phyloP scores from a whole-genome alignment of 2,888 invertebrate species.

The Caenorhabditis virilis region DNA sequence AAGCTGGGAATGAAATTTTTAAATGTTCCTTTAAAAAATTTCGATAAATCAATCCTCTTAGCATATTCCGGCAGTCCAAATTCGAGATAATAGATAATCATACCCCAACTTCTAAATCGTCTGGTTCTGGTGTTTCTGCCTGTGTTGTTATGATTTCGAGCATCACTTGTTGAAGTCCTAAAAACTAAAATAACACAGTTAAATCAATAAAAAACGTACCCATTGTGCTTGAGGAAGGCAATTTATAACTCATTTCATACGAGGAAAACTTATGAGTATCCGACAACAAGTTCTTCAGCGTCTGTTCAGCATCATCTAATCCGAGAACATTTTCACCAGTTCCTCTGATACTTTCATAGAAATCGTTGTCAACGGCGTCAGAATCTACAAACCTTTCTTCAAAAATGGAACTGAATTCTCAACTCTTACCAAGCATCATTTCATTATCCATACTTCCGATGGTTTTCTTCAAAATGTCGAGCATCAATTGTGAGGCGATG shows the following conservation, averaged over 20 bases:
- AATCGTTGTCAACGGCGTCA: conserved; percentile 5
- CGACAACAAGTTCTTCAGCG: conserved; percentile 24
- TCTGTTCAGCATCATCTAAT: conserved; percentile 8
- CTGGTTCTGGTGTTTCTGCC: conserved; percentile 8
- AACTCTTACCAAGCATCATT: not conserved
- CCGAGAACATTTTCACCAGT: not conserved
- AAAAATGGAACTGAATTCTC: not conserved
- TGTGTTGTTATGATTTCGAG: conserved; percentile 4
- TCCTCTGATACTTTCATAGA: not conserved
- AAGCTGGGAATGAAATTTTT: not conserved
- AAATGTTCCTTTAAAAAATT: too few species aligned
- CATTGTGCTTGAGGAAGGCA: conserved; percentile 7
- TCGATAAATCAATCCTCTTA: too few species aligned
- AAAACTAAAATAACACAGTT: not conserved
- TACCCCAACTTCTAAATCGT: conserved; percentile 22
- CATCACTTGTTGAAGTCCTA: conserved; percentile 12
- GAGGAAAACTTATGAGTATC: conserved; percentile 21
- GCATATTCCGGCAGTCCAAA: too few species aligned
- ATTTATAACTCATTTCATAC: conserved; percentile 12
- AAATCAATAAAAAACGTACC: conserved; percentile 4
- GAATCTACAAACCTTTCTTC: conserved; percentile 4
- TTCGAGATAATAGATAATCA: not conserved
- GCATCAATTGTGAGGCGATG: conserved; percentile 91
- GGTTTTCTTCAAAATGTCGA: conserved; percentile 53
- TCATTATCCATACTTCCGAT: conserved; percentile 10